Percentiles rank a stretch among this genome's conserved stretches.
Evolutionary conservation across 2,797 vertebrate species (phyloP).

Genomic region (Staurois parvus): DNA sequence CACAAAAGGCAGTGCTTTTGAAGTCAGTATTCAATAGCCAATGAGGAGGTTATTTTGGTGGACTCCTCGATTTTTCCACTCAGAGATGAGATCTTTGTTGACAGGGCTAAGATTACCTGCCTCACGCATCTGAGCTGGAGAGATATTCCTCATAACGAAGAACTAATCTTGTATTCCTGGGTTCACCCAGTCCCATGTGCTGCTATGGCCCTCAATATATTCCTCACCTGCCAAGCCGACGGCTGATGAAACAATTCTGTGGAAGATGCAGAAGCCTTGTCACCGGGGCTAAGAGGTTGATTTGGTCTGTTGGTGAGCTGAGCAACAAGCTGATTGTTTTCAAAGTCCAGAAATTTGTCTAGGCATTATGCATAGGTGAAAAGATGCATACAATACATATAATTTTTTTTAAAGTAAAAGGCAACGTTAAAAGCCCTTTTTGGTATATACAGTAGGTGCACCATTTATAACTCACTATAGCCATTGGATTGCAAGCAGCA

Average conservation of each 20-base stretch:
- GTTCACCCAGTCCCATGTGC: not conserved
- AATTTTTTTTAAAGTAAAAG: no score
- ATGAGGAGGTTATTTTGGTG: conserved; percentile 30
- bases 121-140: conserved; percentile 7
- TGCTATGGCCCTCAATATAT: not conserved
- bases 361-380: no score
- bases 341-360: not conserved
- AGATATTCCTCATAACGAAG: not conserved
- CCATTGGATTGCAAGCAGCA: no score
- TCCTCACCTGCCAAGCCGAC: not conserved
- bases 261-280: not conserved
- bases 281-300: not conserved
- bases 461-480: no score
- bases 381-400: no score
- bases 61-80: not conserved
- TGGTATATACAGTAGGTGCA: no score
- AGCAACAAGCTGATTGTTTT: not conserved
- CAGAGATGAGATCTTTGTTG: conserved; percentile 34
- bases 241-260: not conserved
- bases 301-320: not conserved
- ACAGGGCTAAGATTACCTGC: conserved; percentile 38
- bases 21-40: not conserved
- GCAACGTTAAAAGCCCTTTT: no score
- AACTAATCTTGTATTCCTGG: not conserved
- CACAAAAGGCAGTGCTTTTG: not conserved